These are phyloP conservation scores for Lerema accius DNA, from an alignment of 1,140 invertebrate genomes.

Conservation along the genomic window DNA sequence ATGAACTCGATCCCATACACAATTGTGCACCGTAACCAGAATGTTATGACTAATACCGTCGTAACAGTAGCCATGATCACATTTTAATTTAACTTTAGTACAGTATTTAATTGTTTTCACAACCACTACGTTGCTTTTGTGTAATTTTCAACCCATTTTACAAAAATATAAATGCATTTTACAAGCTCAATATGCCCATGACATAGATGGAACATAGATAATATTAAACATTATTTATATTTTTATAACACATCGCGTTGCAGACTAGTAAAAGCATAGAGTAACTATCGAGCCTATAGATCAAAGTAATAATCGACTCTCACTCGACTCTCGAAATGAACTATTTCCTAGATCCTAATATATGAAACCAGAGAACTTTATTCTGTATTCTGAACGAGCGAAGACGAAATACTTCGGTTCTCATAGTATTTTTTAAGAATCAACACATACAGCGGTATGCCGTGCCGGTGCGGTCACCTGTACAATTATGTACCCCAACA, in stretches of 20 bases:
- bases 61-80: conserved; percentile 73
- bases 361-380: no score
- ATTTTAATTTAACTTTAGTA: conserved; percentile 60
- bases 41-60: conserved; percentile 74
- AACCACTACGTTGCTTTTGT: conserved; percentile 52
- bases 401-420: no score
- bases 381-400: no score
- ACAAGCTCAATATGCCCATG: conserved; percentile 79
- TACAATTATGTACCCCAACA: no score
- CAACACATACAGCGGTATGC: no score
- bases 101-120: conserved; percentile 60
- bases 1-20: conserved; percentile 75
- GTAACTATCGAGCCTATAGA: no score
- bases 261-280: not conserved
- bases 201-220: conserved; percentile 78
- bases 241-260: conserved; percentile 34
- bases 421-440: no score
- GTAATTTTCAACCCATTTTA: conserved; percentile 79
- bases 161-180: conserved; percentile 71
- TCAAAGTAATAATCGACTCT: no score
- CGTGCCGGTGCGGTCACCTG: no score
- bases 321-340: no score
- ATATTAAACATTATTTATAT: no score
- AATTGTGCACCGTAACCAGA: conserved; percentile 72
- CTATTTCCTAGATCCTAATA: no score